A percentile compares a stretch with the other conserved stretches of the same genome.
These are phyloP conservation scores for Heliocidaris erythrogramma DNA, from an alignment of 35 echinoderm and acorn worm genomes.

Conservation along the genomic window DNA sequence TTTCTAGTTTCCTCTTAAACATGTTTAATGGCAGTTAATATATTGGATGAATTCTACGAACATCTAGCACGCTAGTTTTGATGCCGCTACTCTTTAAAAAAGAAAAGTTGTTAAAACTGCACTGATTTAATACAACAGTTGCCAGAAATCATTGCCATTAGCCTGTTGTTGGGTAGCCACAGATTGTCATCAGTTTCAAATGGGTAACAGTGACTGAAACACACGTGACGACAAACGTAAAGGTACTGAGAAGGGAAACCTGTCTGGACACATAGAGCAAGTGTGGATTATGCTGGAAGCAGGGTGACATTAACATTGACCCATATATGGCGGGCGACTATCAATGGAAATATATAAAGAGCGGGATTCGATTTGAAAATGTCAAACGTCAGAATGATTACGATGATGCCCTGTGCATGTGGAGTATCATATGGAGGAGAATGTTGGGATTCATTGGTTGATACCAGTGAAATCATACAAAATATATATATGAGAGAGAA, in stretches of 20 bases:
- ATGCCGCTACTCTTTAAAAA: background rate
- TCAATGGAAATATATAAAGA: background rate
- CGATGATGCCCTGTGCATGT: background rate
- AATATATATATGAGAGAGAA: background rate
- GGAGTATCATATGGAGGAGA: background rate
- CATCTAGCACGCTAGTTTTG: no score
- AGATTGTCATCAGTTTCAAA: background rate
- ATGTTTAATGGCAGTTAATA: no score
- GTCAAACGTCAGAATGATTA: constrained; percentile 19
- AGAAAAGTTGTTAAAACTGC: background rate
- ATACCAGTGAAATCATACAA: background rate
- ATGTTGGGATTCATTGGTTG: background rate
- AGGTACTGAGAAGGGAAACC: constrained; percentile 22
- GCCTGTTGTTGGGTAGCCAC: background rate
- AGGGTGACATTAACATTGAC: constrained; percentile 16
- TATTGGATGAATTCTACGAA: no score
- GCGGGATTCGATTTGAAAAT: background rate
- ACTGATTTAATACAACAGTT: background rate
- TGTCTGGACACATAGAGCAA: constrained; percentile 26
- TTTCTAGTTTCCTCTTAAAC: no score
- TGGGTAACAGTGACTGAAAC: background rate
- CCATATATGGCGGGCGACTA: background rate
- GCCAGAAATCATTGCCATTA: background rate
- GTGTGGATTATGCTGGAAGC: constrained; percentile 1
- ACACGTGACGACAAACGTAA: background rate